A percentile compares a stretch with the other conserved stretches of the same genome.
phyloP scores from a whole-genome alignment of 2,113 vertebrate genomes.

The Microtus oregoni region DNA sequence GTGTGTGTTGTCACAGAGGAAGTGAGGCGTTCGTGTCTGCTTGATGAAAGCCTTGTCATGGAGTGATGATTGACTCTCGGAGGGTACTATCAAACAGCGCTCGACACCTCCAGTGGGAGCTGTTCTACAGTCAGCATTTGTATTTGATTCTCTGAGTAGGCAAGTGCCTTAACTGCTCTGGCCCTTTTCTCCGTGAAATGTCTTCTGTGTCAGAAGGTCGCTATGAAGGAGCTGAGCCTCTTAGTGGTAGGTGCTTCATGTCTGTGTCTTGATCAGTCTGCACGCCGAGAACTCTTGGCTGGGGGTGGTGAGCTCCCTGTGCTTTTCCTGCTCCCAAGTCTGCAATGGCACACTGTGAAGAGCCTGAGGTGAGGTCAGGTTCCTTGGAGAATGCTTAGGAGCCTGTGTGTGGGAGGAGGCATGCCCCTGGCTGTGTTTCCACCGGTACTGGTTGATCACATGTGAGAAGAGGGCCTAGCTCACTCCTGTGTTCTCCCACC shows the following conservation, averaged over 20 bases:
- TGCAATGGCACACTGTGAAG: not conserved
- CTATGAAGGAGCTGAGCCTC: not conserved
- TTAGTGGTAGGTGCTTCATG: not conserved
- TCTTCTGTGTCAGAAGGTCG: not conserved
- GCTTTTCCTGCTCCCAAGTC: slow-evolving; percentile 19
- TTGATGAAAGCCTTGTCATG: not conserved
- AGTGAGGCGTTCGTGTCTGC: not conserved
- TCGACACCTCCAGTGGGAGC: not conserved
- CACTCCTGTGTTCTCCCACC: not conserved
- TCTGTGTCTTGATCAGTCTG: not conserved
- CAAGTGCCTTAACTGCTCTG: slow-evolving; percentile 36
- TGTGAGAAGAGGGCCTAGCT: not conserved
- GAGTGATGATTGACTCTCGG: not conserved
- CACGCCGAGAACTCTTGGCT: not conserved
- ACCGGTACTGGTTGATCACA: not conserved
- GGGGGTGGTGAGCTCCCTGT: not conserved
- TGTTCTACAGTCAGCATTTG: not conserved
- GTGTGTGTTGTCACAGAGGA: not conserved
- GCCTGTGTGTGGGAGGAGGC: not conserved
- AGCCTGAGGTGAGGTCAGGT: not conserved
- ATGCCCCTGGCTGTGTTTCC: not conserved
- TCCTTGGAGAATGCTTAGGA: not conserved
- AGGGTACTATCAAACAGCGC: not conserved
- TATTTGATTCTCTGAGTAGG: not conserved
- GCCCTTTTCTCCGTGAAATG: not conserved